Percentiles rank a stretch among this genome's conserved stretches.
These are phyloP conservation scores for Bujurquina vittata DNA, from an alignment of 2,113 vertebrate genomes.

Conservation along the genomic window DNA sequence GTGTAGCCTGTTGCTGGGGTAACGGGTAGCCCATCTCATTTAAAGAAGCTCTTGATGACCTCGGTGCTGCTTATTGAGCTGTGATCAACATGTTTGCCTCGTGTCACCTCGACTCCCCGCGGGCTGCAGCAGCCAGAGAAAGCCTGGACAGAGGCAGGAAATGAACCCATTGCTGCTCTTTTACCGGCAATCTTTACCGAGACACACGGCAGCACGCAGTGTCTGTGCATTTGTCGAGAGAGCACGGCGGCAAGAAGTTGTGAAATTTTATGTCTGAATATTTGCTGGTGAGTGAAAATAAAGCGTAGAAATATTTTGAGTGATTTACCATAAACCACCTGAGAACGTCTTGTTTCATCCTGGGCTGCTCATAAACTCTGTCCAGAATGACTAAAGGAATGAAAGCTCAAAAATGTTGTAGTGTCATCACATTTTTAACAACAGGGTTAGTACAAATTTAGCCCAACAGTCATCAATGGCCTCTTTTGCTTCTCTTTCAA, in stretches of 20 bases:
- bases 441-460: too few relatives aligned
- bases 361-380: neutral
- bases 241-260: neutral
- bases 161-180: neutral
- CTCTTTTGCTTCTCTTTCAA: too few relatives aligned
- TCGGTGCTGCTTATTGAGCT: constrained; percentile 54
- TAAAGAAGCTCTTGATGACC: constrained; percentile 58
- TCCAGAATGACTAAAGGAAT: neutral
- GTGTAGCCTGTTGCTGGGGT: constrained; percentile 68
- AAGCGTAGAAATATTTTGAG: neutral
- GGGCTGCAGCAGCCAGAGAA: neutral
- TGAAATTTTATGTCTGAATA: neutral
- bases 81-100: constrained; percentile 58
- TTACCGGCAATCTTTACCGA: neutral
- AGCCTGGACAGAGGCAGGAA: neutral
- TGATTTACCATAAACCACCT: neutral
- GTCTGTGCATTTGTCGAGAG: neutral
- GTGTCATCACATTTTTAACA: too few relatives aligned
- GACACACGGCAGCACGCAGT: neutral
- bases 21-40: constrained; percentile 65
- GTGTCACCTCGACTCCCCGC: constrained; percentile 43
- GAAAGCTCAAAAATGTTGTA: neutral
- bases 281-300: neutral
- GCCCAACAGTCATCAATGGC: too few relatives aligned
- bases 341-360: neutral